These are phyloP conservation scores for Dromius quadrimaculatus DNA, from an alignment of 2,888 invertebrate species.

Conservation along the genomic window DNA sequence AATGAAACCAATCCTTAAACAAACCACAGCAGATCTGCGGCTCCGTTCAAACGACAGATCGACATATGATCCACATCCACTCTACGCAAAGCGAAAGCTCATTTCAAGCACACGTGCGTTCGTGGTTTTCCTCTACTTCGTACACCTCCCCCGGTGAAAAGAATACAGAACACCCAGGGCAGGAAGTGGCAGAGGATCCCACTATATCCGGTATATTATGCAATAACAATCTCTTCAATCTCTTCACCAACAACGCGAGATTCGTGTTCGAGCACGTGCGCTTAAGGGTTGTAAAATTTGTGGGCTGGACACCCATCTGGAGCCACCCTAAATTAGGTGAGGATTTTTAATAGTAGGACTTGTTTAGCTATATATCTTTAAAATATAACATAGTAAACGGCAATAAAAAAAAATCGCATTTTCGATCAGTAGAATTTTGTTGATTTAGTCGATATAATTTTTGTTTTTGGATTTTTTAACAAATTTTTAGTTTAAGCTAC, in stretches of 20 bases:
- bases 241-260: conserved; percentile 43
- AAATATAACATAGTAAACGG: no score
- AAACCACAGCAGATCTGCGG: no score
- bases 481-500: no score
- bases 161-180: conserved; percentile 57
- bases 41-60: conserved; percentile 18
- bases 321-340: no score
- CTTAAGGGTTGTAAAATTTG: neutral
- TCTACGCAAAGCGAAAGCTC: neutral
- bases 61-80: conserved; percentile 36
- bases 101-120: conserved; percentile 24
- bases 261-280: conserved; percentile 36
- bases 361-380: no score
- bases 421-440: no score
- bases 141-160: no score
- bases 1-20: neutral
- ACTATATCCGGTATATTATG: conserved; percentile 62
- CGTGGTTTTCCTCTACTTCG: no score
- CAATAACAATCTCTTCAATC: conserved; percentile 59
- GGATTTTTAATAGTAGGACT: no score
- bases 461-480: no score
- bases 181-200: conserved; percentile 62
- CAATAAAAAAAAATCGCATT: no score
- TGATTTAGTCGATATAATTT: no score
- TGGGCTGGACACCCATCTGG: neutral